Conservation (phyloP, 2,797 vertebrate genomes). For the Carcharodon carcharias region DNA sequence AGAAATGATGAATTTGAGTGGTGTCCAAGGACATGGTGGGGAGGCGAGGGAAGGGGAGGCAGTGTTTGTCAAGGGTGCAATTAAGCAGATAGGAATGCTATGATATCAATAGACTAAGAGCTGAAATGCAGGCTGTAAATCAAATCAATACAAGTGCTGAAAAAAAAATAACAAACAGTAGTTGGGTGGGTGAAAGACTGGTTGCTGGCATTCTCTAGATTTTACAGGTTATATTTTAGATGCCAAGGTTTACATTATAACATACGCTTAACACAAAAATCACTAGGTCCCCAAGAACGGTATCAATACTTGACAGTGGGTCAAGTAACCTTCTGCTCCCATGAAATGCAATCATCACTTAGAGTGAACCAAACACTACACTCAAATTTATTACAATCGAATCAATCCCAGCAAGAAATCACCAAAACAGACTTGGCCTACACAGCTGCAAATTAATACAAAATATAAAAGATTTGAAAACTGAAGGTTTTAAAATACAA, state of each 20-base stretch:
- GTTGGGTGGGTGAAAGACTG: neutral
- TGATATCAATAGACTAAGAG: neutral
- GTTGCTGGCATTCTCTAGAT: neutral
- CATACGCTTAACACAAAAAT: neutral
- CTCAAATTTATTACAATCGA: neutral
- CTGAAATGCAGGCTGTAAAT: neutral
- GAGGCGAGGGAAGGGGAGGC: neutral
- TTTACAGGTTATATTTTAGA: neutral
- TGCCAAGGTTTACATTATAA: neutral
- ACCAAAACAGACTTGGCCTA: no score
- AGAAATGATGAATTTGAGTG: neutral
- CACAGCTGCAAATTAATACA: neutral
- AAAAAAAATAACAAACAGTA: no score
- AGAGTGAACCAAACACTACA: neutral
- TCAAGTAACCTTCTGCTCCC: neutral
- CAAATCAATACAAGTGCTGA: neutral
- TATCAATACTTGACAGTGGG: neutral
- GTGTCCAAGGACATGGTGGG: neutral
- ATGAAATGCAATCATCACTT: neutral
- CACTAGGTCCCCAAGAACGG: neutral
- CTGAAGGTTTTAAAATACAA: neutral
- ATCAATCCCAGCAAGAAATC: neutral
- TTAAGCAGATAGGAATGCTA: neutral
- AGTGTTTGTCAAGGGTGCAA: neutral
- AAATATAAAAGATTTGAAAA: neutral